Percentiles rank a stretch among this genome's conserved stretches.
Conservation (phyloP, 2,113 vertebrate genomes). For the Callithrix jacchus region DNA sequence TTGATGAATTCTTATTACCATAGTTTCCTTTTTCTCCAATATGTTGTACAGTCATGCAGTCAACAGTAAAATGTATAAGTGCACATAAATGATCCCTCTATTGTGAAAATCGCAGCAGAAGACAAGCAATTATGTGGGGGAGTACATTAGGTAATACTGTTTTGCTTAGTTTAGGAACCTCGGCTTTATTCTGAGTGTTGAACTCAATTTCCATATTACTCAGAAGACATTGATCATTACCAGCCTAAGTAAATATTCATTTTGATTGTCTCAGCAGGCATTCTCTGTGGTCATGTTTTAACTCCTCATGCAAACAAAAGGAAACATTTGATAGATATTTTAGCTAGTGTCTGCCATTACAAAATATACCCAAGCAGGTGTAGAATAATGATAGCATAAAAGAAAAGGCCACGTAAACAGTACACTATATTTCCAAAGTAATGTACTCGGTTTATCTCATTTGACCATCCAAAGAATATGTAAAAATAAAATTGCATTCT, state of each 20-base stretch:
- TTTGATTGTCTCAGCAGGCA: conserved; percentile 73
- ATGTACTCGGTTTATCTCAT: neutral
- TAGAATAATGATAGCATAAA: conserved; percentile 33
- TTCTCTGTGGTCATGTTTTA: conserved; percentile 66
- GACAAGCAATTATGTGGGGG: conserved; percentile 58
- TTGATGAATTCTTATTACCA: conserved; percentile 65
- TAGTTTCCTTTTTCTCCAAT: conserved; percentile 47
- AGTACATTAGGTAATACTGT: conserved; percentile 54
- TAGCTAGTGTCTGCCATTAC: conserved; percentile 40
- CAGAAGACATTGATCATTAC: conserved; percentile 72
- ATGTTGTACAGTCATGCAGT: conserved; percentile 63
- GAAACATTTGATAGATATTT: conserved; percentile 65
- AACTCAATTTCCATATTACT: conserved; percentile 77
- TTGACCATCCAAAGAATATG: neutral
- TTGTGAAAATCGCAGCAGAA: conserved; percentile 68
- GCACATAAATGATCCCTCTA: conserved; percentile 65
- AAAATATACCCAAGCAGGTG: conserved; percentile 52
- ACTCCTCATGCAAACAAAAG: conserved; percentile 34
- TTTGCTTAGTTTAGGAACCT: conserved; percentile 64
- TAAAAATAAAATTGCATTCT: neutral
- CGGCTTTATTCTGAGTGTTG: conserved; percentile 52
- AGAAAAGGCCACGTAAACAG: neutral
- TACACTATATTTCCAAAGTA: neutral
- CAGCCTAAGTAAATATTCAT: conserved; percentile 75
- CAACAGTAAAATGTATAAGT: conserved; percentile 71